A percentile compares a stretch with the other conserved stretches of the same genome.
Conservation (phyloP, 1,140 invertebrate genomes). For the Cephus cinctus region DNA sequence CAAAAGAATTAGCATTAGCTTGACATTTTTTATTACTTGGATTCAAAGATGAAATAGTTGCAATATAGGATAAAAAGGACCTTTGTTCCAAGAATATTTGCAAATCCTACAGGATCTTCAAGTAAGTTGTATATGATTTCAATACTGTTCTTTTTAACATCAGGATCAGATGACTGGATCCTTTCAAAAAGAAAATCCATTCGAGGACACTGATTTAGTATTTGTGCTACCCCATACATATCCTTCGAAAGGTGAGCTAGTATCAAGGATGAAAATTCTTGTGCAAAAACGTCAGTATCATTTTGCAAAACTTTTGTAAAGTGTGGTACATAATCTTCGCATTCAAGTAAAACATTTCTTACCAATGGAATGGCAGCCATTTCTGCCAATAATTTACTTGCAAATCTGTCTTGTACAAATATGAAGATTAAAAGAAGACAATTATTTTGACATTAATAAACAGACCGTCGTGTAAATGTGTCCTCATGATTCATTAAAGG, state of each 20-base stretch:
- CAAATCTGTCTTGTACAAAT: slow-evolving; percentile 32
- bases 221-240: slow-evolving; percentile 26
- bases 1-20: slow-evolving; percentile 4
- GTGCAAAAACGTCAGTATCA: slow-evolving; percentile 40
- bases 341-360: slow-evolving; percentile 27
- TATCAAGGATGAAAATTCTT: slow-evolving; percentile 44
- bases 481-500: slow-evolving; percentile 39
- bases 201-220: slow-evolving; percentile 24
- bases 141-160: slow-evolving; percentile 42
- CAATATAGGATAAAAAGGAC: not conserved
- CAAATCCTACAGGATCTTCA: slow-evolving; percentile 31
- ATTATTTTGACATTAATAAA: slow-evolving; percentile 3
- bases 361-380: slow-evolving; percentile 36
- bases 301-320: slow-evolving; percentile 27
- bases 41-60: not conserved
- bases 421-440: not conserved
- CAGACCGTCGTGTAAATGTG: slow-evolving; percentile 39
- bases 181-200: slow-evolving; percentile 31
- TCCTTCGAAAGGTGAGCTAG: slow-evolving; percentile 38
- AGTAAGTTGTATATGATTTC: slow-evolving; percentile 43
- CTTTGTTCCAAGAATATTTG: too few species aligned
- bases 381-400: slow-evolving; percentile 40
- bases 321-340: slow-evolving; percentile 24
- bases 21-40: not conserved
- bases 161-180: slow-evolving; percentile 38